Evolutionary conservation across 2,797 vertebrate species (phyloP), one percentile per base, ranked within the genome.

Genomic region (Falco concolor): DNA sequence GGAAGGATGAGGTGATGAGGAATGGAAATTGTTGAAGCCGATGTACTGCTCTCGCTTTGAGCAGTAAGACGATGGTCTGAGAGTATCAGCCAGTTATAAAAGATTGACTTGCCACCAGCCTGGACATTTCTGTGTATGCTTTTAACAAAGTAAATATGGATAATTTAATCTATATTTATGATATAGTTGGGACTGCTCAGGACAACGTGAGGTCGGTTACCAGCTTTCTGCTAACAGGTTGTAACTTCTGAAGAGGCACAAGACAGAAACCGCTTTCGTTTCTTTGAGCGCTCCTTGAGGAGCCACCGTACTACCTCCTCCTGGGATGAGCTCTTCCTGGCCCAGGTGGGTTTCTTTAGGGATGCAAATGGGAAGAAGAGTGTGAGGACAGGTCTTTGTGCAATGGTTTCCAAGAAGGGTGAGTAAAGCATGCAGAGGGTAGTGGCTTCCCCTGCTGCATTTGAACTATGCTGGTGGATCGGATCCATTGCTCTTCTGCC

Each of bases 141-240:
- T 91, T 65, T 21, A n/a, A 23, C 24, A 28, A 53, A 72, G 69
- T 15, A 9, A 47, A 21, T 18, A 6, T 45, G 47, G 21, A 23
- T 47, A 44, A 60, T 40, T 56, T 87, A 44, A 50, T 69, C 30
- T 69, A 15, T 63, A 18, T 69, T 69, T 14, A 30, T 32, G 20
- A 2, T 10, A 25, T 27, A 17, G 15, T 0, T 61, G 47, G 52
- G 28, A 42, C 34, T 56, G 28, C 54, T 36, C 24, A 50, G 60
- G 72, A 32, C 7, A 42, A 20, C 0, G 0, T 3, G 8, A 30
- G 20, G n/a, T 45, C 0, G 0, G 36, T 69, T 50, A 60, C 30
- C 49, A 77, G 52, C 27, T 68, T 44, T 67, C 64, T 56, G 36
- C 47, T 49, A 19, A 23, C 8, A 70, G 36, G 44, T 9, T 36